Evolutionary conservation across 2,113 vertebrate genomes (phyloP).

Genomic region (Lepidothrix coronata): DNA sequence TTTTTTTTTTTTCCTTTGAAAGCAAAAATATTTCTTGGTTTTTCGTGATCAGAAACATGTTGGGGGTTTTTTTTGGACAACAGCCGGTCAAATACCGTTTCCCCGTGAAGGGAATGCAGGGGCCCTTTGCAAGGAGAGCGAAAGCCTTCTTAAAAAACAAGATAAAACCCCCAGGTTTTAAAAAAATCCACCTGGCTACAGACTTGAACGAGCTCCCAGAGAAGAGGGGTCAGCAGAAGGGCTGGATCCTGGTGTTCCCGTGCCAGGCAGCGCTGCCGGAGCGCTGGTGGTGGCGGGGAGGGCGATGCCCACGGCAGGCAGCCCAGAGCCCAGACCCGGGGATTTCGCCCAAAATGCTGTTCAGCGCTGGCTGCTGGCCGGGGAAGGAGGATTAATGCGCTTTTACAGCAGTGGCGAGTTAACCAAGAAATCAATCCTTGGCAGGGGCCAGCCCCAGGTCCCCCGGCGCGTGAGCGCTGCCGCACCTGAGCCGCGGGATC

Average conservation of each 20-base stretch:
- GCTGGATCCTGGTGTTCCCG: accelerated
- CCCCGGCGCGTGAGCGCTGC: not conserved
- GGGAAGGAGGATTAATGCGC: slow-evolving; percentile 32
- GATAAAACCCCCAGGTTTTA: not conserved
- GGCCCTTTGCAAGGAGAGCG: slow-evolving; percentile 57
- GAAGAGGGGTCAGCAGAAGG: not conserved
- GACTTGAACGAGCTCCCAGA: not conserved
- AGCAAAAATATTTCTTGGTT: slow-evolving; percentile 62
- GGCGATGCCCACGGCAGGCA: not conserved
- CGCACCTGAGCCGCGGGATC: slow-evolving; percentile 37
- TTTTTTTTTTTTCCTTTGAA: slow-evolving; percentile 5
- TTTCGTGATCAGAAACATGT: slow-evolving; percentile 64
- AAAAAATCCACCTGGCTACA: not conserved
- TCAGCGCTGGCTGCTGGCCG: not conserved
- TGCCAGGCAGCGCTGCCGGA: not conserved
- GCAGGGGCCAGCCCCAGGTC: not conserved
- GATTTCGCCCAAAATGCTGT: slow-evolving; percentile 41
- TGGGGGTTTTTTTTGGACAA: slow-evolving; percentile 59
- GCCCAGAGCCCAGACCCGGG: not conserved
- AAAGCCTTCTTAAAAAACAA: slow-evolving; percentile 1
- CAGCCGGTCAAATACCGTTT: slow-evolving; percentile 54
- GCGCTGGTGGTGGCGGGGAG: not conserved
- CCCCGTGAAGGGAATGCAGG: slow-evolving; percentile 45
- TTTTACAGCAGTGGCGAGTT: slow-evolving; percentile 18
- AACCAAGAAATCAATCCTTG: slow-evolving; percentile 52